Base-by-base conservation (phyloP, 53 echinoderm and acorn worm species). In the Temnopleurus reevesii region DNA sequence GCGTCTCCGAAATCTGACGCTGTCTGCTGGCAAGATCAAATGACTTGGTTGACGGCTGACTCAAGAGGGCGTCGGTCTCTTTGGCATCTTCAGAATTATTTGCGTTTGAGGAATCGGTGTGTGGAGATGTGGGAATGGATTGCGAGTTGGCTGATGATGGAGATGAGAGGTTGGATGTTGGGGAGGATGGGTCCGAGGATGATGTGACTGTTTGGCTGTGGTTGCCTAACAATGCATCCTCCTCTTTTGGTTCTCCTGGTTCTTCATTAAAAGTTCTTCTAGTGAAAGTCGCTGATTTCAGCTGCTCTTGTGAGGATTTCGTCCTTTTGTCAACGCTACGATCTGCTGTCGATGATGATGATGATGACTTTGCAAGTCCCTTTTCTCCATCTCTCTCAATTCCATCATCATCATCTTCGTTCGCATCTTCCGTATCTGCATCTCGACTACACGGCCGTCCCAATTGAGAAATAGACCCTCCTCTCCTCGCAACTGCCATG, bases 1-100 rank as follows among this genome's bases (percentile, higher is more conserved):
- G 96, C 4, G 96, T 94, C 90, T 96, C 96, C 0, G 96, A 96
- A 71, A 94, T 93, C 89, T 94, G 92, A 15, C 96, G 89, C 4
- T 76, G 83, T 34, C 92, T 58, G 51, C 77, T 77, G 13, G 92
- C 77, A 28, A 92, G 81, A 46, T 90, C 71, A 36, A 60, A 25
- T 33, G 71, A 46, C 49, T 49, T 66, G 36, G 88, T 9, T 0
- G 49, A n/a, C 6, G 88, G 54, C 88, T 66, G 88, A 31, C 71
- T 49, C 88, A 87, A 51, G 88, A 87, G 88, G 88, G 88, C 71
- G 8, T 87, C 88, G 0, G 55, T 66, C 71, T 87, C 88, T 36
- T 66, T 66, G 46, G 88, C 66, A 66, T 87, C 88, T 19, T 87
- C 88, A 4, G 65, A 66, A 36, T 71, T 87, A 71, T 87, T 87